Evolutionary conservation across 2,888 invertebrate species (phyloP), one percentile per base, ranked within the genome.

Genomic region (Scaptomyza flava): DNA sequence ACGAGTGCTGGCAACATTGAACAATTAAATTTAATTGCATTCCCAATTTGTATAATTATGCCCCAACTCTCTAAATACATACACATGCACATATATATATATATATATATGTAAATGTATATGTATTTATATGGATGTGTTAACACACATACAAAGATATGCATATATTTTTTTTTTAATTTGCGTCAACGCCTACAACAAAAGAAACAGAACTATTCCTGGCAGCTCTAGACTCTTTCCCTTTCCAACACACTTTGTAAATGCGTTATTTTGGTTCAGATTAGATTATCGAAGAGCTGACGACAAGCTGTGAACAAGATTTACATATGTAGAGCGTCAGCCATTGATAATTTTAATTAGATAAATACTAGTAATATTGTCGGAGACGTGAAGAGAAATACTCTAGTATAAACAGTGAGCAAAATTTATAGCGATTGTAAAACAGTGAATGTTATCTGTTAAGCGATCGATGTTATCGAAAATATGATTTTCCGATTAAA

Each of bases 41-140:
- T 87, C 81, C 87, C 88, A 88, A 87, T 87, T 87, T 87, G 89
- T 88, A 87, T 87, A 88, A 87, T 87, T 87, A 87, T 87, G 85
- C 73, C 79, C 65, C 75, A 78, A 63, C 72, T 73, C 78, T 79
- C 86, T 79, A 87, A 81, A 87, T 81, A 67, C 56, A 62, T 20
- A 65, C 36, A 17, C 17, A 38, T 7, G 3, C 6, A 11, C 6
- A 30, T 36, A 38, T 20, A 31, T 6, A 23, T 23, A 17, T 17
- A 30, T 36, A 38, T 20, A 31, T 6, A 23, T 23, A 17, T 17
- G 17, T 17, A 17, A 17, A 17, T 17, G 17, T 17, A 17, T 23
- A 33, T 33, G 9, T 33, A 11, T 33, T 2, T 33, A 33, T 11
- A 33, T 33, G 9, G 3, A 33, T 14, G 31, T 14, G 27, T 7